Evolutionary conservation across 2,113 vertebrate genomes (phyloP).

Genomic region (Hypanus sabinus): DNA sequence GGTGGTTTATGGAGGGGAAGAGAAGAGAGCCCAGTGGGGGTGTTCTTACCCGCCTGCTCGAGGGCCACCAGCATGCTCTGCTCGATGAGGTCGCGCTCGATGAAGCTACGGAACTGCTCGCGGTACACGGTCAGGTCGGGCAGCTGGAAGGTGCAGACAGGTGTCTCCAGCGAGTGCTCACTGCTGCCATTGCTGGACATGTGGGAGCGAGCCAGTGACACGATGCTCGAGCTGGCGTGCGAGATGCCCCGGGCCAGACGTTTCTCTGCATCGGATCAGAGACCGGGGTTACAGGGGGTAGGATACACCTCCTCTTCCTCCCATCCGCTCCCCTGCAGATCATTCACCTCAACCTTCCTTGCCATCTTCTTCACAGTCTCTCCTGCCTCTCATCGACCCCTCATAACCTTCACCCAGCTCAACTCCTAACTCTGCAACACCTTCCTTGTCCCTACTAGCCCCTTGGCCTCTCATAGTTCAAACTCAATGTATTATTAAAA

Average conservation of each 20-base stretch:
- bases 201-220: constrained; percentile 85
- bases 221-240: constrained; percentile 87
- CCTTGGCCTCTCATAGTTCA: too few species aligned
- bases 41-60: constrained; percentile 81
- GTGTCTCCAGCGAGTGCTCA: constrained; percentile 83
- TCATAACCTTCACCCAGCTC: too few species aligned
- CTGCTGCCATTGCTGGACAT: constrained; percentile 73
- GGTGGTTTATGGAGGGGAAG: too few species aligned
- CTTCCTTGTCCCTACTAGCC: too few species aligned
- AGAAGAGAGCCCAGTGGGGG: too few species aligned
- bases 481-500: too few species aligned
- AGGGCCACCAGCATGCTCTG: constrained; percentile 93
- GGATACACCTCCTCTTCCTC: neutral
- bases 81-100: constrained; percentile 91
- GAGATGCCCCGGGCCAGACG: constrained; percentile 86
- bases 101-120: constrained; percentile 90
- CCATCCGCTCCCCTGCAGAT: too few species aligned
- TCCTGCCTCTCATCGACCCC: too few species aligned
- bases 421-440: too few species aligned
- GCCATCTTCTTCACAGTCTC: too few species aligned
- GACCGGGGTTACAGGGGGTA: constrained; percentile 14
- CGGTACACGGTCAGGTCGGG: constrained; percentile 86
- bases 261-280: constrained; percentile 63
- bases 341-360: too few species aligned
- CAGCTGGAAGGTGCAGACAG: constrained; percentile 93